Evolutionary conservation across 37 sponge, comb jelly and placozoan species (phyloP).

Genomic region (Oopsacas minuta): DNA sequence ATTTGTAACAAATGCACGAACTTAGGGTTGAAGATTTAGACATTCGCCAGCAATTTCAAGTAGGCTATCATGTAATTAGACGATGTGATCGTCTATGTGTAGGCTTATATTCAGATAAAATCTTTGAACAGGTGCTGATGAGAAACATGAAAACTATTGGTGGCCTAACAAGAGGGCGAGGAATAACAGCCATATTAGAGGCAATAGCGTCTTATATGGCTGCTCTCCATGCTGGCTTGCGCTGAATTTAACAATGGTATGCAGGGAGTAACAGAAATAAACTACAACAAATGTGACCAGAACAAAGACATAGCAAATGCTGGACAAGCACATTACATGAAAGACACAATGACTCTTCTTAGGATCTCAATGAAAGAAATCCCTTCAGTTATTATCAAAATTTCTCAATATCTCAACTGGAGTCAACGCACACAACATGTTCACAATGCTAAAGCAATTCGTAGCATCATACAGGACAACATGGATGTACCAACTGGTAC

Average conservation of each 20-base stretch:
- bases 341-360: constrained; percentile 32
- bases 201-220: constrained; percentile 18
- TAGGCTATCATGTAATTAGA: not conserved
- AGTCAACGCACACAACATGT: constrained; percentile 21
- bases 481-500: constrained; percentile 29
- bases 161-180: constrained; percentile 25
- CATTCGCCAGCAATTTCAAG: constrained; percentile 23
- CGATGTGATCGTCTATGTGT: constrained; percentile 25
- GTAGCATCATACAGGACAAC: constrained; percentile 10
- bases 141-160: constrained; percentile 37
- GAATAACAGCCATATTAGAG: constrained; percentile 24
- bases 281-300: constrained; percentile 34
- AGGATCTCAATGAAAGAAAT: constrained; percentile 25
- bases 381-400: constrained; percentile 29
- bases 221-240: constrained; percentile 32
- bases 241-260: constrained; percentile 26
- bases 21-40: constrained; percentile 21
- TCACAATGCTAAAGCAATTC: constrained; percentile 19
- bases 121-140: constrained; percentile 35
- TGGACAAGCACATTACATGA: constrained; percentile 32
- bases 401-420: constrained; percentile 25
- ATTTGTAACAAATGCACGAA: constrained; percentile 24
- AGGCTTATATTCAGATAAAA: constrained; percentile 25
- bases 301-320: constrained; percentile 33
- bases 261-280: constrained; percentile 30